Conservation (phyloP, 1,140 invertebrate genomes). For the Zaprionus ghesquierei region DNA sequence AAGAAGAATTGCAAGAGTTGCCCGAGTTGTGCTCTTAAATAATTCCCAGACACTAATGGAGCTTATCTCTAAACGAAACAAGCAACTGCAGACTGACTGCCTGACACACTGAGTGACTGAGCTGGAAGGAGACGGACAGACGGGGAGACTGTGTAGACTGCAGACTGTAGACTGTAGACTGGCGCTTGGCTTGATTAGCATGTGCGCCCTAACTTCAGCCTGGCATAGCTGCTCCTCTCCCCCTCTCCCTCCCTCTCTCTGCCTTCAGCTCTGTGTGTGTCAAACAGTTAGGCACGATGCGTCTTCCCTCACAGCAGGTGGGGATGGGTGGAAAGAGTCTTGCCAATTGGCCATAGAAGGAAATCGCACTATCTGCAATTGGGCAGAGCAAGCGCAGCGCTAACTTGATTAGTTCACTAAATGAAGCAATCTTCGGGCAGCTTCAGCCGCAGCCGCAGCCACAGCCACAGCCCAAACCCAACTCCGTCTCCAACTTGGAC, state of each 20-base stretch:
- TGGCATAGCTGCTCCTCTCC: neutral
- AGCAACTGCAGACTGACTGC: constrained; percentile 75
- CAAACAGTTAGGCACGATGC: constrained; percentile 66
- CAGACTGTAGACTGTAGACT: constrained; percentile 34
- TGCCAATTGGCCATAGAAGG: constrained; percentile 43
- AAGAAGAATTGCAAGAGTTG: no score
- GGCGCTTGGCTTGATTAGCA: constrained; percentile 75
- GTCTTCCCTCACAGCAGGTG: neutral
- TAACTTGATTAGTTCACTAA: constrained; percentile 69
- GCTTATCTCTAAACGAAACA: constrained; percentile 82
- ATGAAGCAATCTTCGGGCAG: constrained; percentile 2
- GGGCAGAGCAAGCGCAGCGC: constrained; percentile 65
- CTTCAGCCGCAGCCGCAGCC: neutral
- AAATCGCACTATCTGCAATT: constrained; percentile 61
- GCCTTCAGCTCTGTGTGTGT: constrained; percentile 29
- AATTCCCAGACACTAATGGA: constrained; percentile 82
- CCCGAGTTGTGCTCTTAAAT: constrained; percentile 64
- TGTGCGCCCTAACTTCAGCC: constrained; percentile 53
- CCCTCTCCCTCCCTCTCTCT: neutral
- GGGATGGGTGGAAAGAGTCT: neutral
- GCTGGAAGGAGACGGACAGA: neutral
- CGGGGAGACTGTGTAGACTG: constrained; percentile 10
- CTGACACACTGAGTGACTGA: constrained; percentile 25
- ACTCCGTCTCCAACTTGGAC: neutral
- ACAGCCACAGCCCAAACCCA: neutral